Evolutionary conservation across 2,888 invertebrate species (phyloP).

Genomic region (Ornithoptera priamus): DNA sequence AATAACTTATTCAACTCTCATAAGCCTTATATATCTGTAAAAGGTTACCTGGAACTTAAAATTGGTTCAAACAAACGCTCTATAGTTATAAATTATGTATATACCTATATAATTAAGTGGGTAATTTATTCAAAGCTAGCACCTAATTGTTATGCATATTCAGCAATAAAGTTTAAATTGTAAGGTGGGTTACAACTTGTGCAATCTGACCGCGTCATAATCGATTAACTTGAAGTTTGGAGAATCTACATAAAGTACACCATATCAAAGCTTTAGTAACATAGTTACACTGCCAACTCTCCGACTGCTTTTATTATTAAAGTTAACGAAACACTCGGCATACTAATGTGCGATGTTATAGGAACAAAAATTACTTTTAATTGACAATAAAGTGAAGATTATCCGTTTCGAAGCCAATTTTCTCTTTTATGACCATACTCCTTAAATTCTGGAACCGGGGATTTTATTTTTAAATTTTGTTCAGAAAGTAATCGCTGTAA

Average conservation of each 20-base stretch:
- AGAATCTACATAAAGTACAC: conserved; percentile 48
- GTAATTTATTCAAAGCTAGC: neutral
- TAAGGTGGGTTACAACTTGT: conserved; percentile 58
- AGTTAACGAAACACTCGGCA: neutral
- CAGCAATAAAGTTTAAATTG: conserved; percentile 25
- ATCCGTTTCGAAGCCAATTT: no score
- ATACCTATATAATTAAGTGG: neutral
- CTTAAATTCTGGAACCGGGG: no score
- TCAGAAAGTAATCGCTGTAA: no score
- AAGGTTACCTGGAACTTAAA: no score
- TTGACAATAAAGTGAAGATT: no score
- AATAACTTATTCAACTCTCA: no score
- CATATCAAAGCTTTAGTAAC: conserved; percentile 34
- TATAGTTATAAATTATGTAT: no score
- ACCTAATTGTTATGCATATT: conserved; percentile 3
- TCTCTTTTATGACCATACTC: no score
- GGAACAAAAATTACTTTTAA: no score
- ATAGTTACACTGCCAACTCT: conserved; percentile 33
- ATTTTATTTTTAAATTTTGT: no score
- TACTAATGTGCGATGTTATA: neutral
- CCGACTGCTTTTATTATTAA: conserved; percentile 8
- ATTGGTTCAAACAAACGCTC: no score
- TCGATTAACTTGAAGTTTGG: conserved; percentile 67
- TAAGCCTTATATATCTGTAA: no score
- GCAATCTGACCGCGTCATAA: conserved; percentile 59